Evolutionary conservation across 2,888 invertebrate species (phyloP), one percentile per base, ranked within the genome.

Genomic region (Athripsodes cinereus): DNA sequence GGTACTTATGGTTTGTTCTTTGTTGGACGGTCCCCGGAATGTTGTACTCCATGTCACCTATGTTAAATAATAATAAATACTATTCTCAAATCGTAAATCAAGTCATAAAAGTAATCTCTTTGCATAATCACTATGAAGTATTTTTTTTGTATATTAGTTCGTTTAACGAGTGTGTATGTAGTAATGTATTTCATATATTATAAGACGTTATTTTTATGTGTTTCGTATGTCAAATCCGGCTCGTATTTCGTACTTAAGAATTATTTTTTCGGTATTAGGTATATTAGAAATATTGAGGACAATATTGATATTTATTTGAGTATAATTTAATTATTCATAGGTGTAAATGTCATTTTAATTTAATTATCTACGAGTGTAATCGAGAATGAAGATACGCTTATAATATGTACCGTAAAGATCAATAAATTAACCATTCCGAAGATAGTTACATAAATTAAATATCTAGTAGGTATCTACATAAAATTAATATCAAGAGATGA

Each of bases 291-390:
- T n/a, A 40, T 13, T 16, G 40, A 16, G 13, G 40, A 40, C 40
- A 40, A 40, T 40, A 40, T 40, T 40, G 40, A 16, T 3, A 40
- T 13, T 40, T 40, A 40, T 40, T 6, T 31, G n/a, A 8, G 40
- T 40, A 40, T 40, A n/a, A n/a, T 40, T 40, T 40, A 8, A 40
- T 40, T 40, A 40, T 40, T 13, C 40, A 40, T 40, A 40, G 40
- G 40, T 40, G 40, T 40, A 40, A 40, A 40, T 40, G 40, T 40
- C 40, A 40, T 40, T 40, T 40, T 40, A 40, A 40, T 40, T 40
- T 40, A 40, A 40, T 40, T 40, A 40, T 40, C 40, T 16, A 40
- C 40, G 26, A 8, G 13, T 40, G 40, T 40, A 40, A 40, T 40
- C 40, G 13, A 40, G 40, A 40, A 40, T 8, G 10, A 26, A 26